Evolutionary conservation across 2,888 invertebrate genomes (phyloP).

Genomic region (Protophormia terraenovae): DNA sequence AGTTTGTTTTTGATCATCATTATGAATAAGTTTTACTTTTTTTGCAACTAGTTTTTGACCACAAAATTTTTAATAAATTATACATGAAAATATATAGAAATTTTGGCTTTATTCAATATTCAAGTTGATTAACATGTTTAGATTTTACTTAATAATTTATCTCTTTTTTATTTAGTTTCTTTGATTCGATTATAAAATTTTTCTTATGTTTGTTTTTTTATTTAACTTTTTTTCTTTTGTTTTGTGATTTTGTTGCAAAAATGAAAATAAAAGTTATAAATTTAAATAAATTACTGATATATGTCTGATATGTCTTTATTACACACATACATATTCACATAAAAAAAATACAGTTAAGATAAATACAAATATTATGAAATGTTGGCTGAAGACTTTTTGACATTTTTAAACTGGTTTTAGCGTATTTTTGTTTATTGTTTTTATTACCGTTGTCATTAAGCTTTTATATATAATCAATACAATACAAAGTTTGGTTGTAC

Average conservation of each 20-base stretch:
- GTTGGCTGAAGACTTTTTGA: constrained; percentile 47
- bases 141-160: not conserved
- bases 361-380: constrained; percentile 40
- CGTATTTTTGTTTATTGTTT: not conserved
- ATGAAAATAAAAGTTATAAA: constrained; percentile 49
- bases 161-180: not conserved
- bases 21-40: constrained; percentile 27
- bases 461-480: constrained; percentile 4
- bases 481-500: constrained; percentile 6
- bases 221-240: not conserved
- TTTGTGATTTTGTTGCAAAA: constrained; percentile 18
- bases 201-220: not conserved
- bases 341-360: not conserved
- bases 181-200: not conserved
- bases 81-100: not conserved
- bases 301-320: too few relatives aligned
- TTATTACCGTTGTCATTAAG: not conserved
- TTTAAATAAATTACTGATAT: constrained; percentile 42
- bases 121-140: constrained; percentile 47
- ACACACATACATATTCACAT: not conserved
- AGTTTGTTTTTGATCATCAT: constrained; percentile 25
- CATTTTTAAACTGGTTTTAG: constrained; percentile 55
- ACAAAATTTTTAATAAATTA: not conserved
- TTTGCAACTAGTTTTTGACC: not conserved
- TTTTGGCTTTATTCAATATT: constrained; percentile 22